Percentiles rank a stretch among this genome's conserved stretches.
These are phyloP conservation scores for Pterocles orientalis DNA, from an alignment of 2,113 vertebrate species.

Conservation along the genomic window DNA sequence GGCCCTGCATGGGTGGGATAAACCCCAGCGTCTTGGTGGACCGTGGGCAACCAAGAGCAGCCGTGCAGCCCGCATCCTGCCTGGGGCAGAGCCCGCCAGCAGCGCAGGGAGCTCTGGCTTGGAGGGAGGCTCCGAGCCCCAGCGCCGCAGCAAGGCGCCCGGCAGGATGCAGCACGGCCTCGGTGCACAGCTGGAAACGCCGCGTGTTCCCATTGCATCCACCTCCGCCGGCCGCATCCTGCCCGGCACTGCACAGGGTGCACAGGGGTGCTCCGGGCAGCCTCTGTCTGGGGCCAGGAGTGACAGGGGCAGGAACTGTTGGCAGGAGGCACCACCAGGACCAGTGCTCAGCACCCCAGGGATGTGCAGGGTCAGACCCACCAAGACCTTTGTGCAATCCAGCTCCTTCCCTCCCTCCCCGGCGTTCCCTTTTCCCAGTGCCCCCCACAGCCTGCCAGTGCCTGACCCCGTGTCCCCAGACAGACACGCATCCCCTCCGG, in stretches of 20 bases:
- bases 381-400: neutral
- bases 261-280: no score
- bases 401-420: neutral
- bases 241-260: no score
- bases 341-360: neutral
- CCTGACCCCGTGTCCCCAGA: neutral
- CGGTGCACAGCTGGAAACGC: no score
- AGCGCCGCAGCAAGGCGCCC: neutral
- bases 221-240: no score
- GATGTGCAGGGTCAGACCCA: neutral
- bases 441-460: neutral
- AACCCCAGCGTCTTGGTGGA: neutral
- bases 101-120: neutral
- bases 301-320: no score
- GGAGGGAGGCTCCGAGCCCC: neutral
- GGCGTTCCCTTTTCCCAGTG: neutral
- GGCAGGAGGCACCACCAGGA: neutral
- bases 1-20: rapidly evolving
- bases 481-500: neutral
- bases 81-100: neutral
- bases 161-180: no score
- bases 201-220: no score
- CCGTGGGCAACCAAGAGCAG: rapidly evolving
- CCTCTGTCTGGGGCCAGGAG: no score
- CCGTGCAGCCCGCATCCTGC: rapidly evolving